Evolutionary conservation across 2,888 invertebrate species (phyloP), one percentile per base, ranked within the genome.

Genomic region (Acanthoscelides obtectus): DNA sequence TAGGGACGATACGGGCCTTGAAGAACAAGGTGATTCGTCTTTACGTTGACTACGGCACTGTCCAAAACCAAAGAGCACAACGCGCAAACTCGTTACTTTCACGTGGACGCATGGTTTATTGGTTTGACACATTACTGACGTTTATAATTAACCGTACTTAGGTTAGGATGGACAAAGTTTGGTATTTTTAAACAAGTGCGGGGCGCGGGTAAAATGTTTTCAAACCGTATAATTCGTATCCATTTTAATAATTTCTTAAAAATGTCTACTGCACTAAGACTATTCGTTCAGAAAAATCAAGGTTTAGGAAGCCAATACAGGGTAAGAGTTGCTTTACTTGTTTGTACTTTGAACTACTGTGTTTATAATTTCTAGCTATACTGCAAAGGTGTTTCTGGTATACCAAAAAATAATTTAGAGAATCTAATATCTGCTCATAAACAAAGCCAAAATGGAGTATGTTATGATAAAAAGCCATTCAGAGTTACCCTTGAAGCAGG

Each of bases 391-490:
- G 69, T 87, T 66, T 86, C 87, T 8, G 88, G 89, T 74, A 88
- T 94, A 71, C 94, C 94, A 0, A 89, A 86, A 80, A 95, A 94
- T 84, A 80, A 86, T 0, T 79, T 94, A 22, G 88, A 88, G 76
- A 84, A 88, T 12, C 81, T 88, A 22, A 91, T 90, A 81, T 88
- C 91, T 0, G 90, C 92, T 0, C 83, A 86, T 72, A 69, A 82
- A n/a, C 95, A 96, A 84, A 77, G 84, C 19, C 89, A 88, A 3
- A 93, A 92, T 85, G 98, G 98, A 8, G 84, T 86, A 64, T 88
- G 96, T 65, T 96, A 94, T 84, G 97, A 97, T 80, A 95, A 92
- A 81, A 95, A 94, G 82, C 98, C 98, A 0, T 96, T 97, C 78
- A 94, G 92, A 84, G 84, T 96, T 45, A 86, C 84, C 0, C 87